Conservation (phyloP, 2,797 vertebrate species). For the Peromyscus melanophrys region DNA sequence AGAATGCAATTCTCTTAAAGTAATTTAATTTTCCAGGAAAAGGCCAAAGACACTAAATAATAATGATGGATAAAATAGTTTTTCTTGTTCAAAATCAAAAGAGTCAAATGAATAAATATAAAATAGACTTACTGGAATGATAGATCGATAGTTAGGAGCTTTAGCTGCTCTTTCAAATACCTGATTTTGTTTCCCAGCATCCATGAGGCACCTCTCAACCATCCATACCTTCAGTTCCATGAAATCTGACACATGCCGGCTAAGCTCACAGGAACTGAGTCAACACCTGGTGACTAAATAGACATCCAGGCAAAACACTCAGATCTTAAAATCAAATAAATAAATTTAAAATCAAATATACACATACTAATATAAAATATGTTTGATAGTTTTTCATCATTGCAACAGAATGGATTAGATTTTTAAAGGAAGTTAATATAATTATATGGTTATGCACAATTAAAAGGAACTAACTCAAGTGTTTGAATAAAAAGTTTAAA, state of each 20-base stretch:
- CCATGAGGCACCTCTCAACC: background rate
- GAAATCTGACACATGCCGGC: background rate
- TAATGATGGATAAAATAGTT: background rate
- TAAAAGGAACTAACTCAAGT: background rate
- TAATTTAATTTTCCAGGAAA: background rate
- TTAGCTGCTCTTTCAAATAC: background rate
- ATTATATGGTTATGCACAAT: background rate
- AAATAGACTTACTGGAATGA: background rate
- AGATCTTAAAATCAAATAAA: background rate
- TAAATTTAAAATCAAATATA: background rate
- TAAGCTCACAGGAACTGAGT: background rate
- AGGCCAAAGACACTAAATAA: background rate
- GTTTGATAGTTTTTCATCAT: background rate
- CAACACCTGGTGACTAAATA: background rate
- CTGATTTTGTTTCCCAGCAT: background rate
- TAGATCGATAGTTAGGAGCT: background rate
- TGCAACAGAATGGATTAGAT: background rate
- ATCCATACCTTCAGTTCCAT: background rate
- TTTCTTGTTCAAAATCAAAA: background rate
- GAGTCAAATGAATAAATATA: background rate
- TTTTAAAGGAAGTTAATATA: background rate
- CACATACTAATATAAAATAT: background rate
- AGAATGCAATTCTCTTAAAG: background rate
- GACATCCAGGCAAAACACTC: background rate
- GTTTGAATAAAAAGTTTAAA: background rate